Base-by-base conservation (phyloP, 2,888 invertebrate genomes). In the Catonia carolina region DNA sequence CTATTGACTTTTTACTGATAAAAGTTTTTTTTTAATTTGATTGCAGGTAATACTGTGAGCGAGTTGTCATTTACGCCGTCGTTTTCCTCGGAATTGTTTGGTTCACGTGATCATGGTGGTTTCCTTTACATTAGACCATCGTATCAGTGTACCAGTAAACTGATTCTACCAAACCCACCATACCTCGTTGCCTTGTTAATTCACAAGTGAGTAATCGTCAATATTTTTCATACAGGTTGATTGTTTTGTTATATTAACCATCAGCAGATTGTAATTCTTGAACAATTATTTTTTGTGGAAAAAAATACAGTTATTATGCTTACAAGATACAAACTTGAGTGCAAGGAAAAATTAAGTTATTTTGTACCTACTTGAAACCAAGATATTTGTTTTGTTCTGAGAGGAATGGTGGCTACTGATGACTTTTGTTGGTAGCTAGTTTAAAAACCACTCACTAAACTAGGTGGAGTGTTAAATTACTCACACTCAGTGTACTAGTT, bases 121-220 rank as follows among this genome's bases (percentile, higher is more conserved):
- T 89, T 91, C 71, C 77, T 91, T n/a, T 90, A 84, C 67, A 81
- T 91, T 60, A 77, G 85, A 56, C 83, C 87, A 22, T 85, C 86
- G 12, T 85, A 86, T 72, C 90, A 91, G 70, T 91, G 90, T 71
- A 73, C 89, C 61, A 84, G 85, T 67, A 84, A 86, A 67, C 76
- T 91, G 10, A 74, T 82, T 50, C 72, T 86, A 62, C 90, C 90
- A 1, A 78, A 81, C 36, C 78, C 82, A 60, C 88, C 89, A 0
- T 90, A 82, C 69, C 73, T 91, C 48, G 81, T 90, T 61, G 90
- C 84, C 0, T 78, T 92, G 59, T 76, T 92, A 47, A 82, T 91
- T 53, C 88, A 89, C 70, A 82, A 85, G 70, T 80, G 72, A 60
- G 27, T 27, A 8, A 6, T 27, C 27, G n/a, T 10, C 8, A 8